Conservation (phyloP, 37 sponge, comb jelly and placozoan species). For the Beroe forskalii region DNA sequence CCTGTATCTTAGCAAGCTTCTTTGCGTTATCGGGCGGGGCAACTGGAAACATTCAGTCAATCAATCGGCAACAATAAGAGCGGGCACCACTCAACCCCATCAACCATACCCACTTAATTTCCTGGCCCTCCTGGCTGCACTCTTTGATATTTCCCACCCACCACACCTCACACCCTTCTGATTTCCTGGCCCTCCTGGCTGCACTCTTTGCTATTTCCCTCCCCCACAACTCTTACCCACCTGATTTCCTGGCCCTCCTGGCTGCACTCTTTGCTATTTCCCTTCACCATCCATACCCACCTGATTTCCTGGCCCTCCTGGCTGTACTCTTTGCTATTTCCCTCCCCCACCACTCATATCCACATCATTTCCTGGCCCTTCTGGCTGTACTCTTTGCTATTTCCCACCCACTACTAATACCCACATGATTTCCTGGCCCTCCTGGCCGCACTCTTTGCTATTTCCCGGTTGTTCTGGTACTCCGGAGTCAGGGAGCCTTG, state of each 20-base stretch:
- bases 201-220: conserved; percentile 15
- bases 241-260: conserved; percentile 3
- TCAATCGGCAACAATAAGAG: too few species aligned
- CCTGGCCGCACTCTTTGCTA: conserved; percentile 37
- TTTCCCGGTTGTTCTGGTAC: conserved; percentile 45
- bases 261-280: conserved; percentile 21
- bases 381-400: conserved; percentile 1
- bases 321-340: conserved; percentile 12
- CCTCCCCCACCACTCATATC: too few species aligned
- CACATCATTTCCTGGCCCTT: conserved; percentile 4
- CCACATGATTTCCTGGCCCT: conserved; percentile 38
- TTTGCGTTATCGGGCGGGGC: conserved; percentile 20
- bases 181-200: conserved; percentile 9
- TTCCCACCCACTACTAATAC: too few species aligned
- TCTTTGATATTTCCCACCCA: too few species aligned
- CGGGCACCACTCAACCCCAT: too few species aligned
- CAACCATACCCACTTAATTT: too few species aligned
- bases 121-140: too few species aligned
- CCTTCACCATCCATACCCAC: too few species aligned
- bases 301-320: conserved; percentile 3
- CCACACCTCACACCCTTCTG: too few species aligned
- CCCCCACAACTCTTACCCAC: too few species aligned
- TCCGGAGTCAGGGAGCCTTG: conserved; percentile 59
- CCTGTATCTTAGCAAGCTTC: conserved; percentile 31
- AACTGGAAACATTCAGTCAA: too few species aligned